Evolutionary conservation across 2,113 vertebrate genomes (phyloP), one percentile per base, ranked within the genome.

Genomic region (Passer domesticus): DNA sequence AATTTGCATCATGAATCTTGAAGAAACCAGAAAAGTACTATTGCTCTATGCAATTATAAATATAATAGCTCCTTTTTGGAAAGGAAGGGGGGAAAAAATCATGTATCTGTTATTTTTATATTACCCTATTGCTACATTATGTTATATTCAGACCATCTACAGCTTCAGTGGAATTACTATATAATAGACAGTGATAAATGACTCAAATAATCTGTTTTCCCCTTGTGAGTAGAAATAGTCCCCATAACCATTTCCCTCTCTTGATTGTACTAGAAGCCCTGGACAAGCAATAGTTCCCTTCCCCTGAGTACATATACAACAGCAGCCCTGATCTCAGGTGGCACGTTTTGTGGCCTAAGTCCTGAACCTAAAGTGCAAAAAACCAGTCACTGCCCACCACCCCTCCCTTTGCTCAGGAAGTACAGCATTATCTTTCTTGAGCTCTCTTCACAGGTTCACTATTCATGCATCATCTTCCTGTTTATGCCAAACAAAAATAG

Each of bases 191-290:
- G 75, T 44, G 85, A 95, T 59, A 23, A 95, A 83, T 72, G 19
- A 83, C 23, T 35, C 76, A 89, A 92, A 96, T 91, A 6, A 81
- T 94, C 56, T 81, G 35, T 53, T 92, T 95, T 53, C 27, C 83
- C 33, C 33, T 50, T 55, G 74, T 62, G 87, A 89, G 33, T 13
- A 74, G 25, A 86, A 79, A 83, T 41, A 81, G 55, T 70, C 59
- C 33, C 35, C 39, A 77, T 53, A 67, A 83, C 14, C 0, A 0
- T 53, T 89, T 76, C 35, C 68, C 52, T 74, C 27, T 50, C 68
- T 62, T 49, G 22, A 47, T 64, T 88, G 52, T 44, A 52, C 53
- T 21, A 77, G 60, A 58, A 86, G 43, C 67, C 31, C 31, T 52
- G 46, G 68, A 89, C 59, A 83, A 46, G 59, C 8, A 67, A 37